A percentile compares a stretch with the other conserved stretches of the same genome.
Evolutionary conservation across 2,113 vertebrate genomes (phyloP).

Genomic region (Rhizomys pruinosus): DNA sequence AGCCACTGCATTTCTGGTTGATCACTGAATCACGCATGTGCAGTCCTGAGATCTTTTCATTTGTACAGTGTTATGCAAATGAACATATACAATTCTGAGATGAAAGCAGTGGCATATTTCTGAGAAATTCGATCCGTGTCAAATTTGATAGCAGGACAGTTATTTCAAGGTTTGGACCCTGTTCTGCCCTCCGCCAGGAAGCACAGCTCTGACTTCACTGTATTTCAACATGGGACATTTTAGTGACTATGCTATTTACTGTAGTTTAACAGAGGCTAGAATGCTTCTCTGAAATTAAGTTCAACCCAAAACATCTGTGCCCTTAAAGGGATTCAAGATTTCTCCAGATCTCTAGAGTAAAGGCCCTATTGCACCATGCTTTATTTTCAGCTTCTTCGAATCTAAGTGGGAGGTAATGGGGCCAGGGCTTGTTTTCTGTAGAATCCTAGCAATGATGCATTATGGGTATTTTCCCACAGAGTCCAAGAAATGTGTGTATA

Average conservation of each 20-base stretch:
- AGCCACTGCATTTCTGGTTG: background rate
- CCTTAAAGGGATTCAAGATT: background rate
- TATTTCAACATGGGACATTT: background rate
- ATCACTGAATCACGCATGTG: background rate
- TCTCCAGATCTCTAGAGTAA: background rate
- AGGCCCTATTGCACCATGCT: background rate
- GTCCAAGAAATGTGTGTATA: background rate
- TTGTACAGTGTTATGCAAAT: background rate
- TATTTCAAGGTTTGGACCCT: constrained; percentile 27
- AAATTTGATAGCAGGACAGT: background rate
- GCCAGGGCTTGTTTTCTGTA: background rate
- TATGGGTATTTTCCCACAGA: background rate
- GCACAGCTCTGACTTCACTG: background rate
- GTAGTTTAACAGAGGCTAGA: constrained; percentile 25
- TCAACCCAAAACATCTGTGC: background rate
- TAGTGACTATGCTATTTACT: background rate
- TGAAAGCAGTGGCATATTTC: background rate
- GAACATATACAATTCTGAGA: background rate
- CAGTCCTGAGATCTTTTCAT: background rate
- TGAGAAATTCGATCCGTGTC: background rate
- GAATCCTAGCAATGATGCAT: background rate
- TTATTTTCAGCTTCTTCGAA: background rate
- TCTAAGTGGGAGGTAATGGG: background rate
- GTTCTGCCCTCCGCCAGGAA: background rate
- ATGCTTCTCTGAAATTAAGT: constrained; percentile 54